Conservation (phyloP, 2,797 vertebrate species). For the Helicolenus hilgendorfi region DNA sequence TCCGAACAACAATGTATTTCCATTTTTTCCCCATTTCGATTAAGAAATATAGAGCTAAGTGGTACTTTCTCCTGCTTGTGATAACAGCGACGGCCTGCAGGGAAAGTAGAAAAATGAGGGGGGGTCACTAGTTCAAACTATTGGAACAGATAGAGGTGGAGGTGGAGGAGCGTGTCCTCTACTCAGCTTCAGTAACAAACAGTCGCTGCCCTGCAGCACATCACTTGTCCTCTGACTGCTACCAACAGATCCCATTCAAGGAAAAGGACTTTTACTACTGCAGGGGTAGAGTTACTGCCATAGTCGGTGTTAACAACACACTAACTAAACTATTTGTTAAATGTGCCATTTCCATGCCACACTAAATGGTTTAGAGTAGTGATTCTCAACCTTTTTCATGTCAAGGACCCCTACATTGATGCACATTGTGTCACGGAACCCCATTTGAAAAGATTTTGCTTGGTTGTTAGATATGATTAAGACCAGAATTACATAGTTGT, state of each 20-base stretch:
- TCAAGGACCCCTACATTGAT: too few relatives aligned
- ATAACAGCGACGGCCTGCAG: background rate
- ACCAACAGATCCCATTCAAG: background rate
- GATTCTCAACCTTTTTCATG: too few relatives aligned
- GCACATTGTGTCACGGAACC: too few relatives aligned
- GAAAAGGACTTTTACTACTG: background rate
- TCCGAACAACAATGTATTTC: constrained; percentile 3
- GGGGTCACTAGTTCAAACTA: constrained; percentile 27
- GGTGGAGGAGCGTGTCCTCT: constrained; percentile 13
- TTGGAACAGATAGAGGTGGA: constrained; percentile 29
- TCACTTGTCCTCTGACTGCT: constrained; percentile 33
- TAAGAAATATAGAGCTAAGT: constrained; percentile 2
- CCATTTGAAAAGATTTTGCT: too few relatives aligned
- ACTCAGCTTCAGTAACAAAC: constrained; percentile 6
- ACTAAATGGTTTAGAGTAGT: too few relatives aligned
- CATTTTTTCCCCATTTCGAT: constrained; percentile 38
- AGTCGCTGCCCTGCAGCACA: constrained; percentile 10
- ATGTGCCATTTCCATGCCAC: too few relatives aligned
- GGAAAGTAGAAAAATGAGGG: constrained; percentile 14
- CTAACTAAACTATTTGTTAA: too few relatives aligned
- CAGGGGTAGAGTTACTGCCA: background rate
- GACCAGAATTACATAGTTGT: too few relatives aligned
- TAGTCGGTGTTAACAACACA: too few relatives aligned
- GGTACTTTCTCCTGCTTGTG: background rate
- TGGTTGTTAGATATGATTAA: too few relatives aligned